These are phyloP conservation scores for Cataglyphis albicans DNA, from an alignment of 2,888 invertebrate species.

Conservation along the genomic window DNA sequence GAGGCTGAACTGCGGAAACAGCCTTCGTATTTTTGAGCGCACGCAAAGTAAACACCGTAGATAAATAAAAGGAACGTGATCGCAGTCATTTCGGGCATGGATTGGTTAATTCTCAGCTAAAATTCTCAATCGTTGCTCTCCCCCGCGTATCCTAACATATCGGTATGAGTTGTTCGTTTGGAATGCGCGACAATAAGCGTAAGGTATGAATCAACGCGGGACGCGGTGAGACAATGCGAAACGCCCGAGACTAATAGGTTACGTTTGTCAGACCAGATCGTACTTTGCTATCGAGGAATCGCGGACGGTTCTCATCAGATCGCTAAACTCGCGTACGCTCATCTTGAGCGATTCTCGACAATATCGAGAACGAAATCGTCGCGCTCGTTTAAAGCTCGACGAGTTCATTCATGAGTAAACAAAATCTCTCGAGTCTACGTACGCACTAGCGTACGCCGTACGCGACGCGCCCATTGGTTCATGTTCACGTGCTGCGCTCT, in stretches of 20 bases:
- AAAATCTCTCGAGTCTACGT: not conserved
- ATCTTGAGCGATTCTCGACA: not conserved
- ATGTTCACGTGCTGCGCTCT: constrained; percentile 6
- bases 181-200: constrained; percentile 11
- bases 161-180: constrained; percentile 22
- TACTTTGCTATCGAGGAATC: not conserved
- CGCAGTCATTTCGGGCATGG: not conserved
- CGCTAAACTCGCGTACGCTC: not conserved
- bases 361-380: not conserved
- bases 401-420: not conserved
- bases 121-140: not conserved
- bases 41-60: constrained; percentile 5
- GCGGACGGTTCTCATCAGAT: not conserved
- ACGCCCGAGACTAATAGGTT: not conserved
- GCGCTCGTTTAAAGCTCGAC: not conserved
- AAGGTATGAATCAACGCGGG: constrained; percentile 30
- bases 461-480: not conserved
- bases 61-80: not conserved
- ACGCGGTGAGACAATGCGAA: constrained; percentile 15
- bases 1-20: constrained; percentile 77
- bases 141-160: not conserved
- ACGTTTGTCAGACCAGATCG: not conserved
- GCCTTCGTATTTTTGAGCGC: constrained; percentile 74
- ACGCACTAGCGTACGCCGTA: not conserved
- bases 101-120: not conserved